These are phyloP conservation scores for Tanytarsus gracilentus DNA, from an alignment of 2,888 invertebrate genomes.

Conservation along the genomic window DNA sequence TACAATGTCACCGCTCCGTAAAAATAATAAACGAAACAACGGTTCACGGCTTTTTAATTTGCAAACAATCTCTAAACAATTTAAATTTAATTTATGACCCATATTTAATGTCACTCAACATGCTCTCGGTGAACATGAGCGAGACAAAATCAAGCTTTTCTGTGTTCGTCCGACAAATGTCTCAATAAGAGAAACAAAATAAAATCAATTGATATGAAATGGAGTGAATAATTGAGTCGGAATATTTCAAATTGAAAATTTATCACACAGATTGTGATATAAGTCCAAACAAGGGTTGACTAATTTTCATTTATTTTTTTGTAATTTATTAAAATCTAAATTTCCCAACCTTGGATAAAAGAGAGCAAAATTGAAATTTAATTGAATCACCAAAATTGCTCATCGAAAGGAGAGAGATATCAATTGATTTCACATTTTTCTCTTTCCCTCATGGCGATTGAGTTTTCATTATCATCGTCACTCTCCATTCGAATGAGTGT, in stretches of 20 bases:
- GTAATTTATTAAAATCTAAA: neutral
- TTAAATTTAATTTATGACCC: too few species aligned
- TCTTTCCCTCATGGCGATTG: neutral
- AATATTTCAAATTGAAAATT: constrained; percentile 14
- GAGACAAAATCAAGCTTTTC: neutral
- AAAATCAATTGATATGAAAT: constrained; percentile 20
- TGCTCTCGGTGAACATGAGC: too few species aligned
- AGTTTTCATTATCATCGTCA: neutral
- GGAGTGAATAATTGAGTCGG: constrained; percentile 28
- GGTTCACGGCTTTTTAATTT: too few species aligned
- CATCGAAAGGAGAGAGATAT: constrained; percentile 9
- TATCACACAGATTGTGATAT: constrained; percentile 4
- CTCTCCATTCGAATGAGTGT: too few species aligned
- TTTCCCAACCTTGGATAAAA: neutral
- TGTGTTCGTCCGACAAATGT: too few species aligned
- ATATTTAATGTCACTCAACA: too few species aligned
- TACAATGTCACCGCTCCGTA: too few species aligned
- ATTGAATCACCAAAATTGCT: constrained; percentile 27
- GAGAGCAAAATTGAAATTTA: constrained; percentile 20
- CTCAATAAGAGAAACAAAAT: too few species aligned
- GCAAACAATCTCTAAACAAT: too few species aligned
- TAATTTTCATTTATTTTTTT: neutral
- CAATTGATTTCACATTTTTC: constrained; percentile 27
- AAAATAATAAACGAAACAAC: too few species aligned
- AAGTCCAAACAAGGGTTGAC: neutral